Evolutionary conservation across 2,113 vertebrate genomes (phyloP), one percentile per base, ranked within the genome.

Genomic region (Polyodon spathula): DNA sequence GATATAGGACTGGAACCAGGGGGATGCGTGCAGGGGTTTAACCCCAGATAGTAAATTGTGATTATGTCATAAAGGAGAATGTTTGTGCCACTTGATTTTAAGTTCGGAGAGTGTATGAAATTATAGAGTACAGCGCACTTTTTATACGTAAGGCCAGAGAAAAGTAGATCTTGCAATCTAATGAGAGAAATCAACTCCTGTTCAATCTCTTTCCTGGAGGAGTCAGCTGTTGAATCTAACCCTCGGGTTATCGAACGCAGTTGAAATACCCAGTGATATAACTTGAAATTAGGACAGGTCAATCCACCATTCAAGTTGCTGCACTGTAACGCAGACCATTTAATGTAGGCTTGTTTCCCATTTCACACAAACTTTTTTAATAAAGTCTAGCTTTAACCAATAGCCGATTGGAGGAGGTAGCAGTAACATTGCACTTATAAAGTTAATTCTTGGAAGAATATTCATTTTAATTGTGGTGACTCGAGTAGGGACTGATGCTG

Each of bases 401-500:
- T 53, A 53, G n/a, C n/a, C n/a, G 6, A 53, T 16, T 53, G 51
- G 8, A 15, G 8, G 51, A n/a, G 51, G 51, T n/a, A 53, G 17
- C 17, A 2, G 51, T 7, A 53, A 16, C 51, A 53, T n/a, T 53
- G 51, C 14, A 53, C 3, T 53, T 15, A 53, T n/a, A 53, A 53
- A 53, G 17, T 53, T 53, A 53, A 53, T 53, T 7, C n/a, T 6
- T 12, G 4, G 51, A 53, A 53, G 51, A 12, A 5, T 53, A 53
- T 53, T 53, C 51, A 53, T 53, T n/a, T 53, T 53, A 53, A 53
- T 53, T n/a, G n/a, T 12, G 51, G 51, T 1, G n/a, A 53, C 17
- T 2, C 4, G n/a, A 16, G 3, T 16, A 12, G 51, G 51, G 7
- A n/a, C 9, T 8, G 51, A 53, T 6, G n/a, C 8, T 53, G 51